Evolutionary conservation across 2,113 vertebrate species (phyloP), one percentile per base, ranked within the genome.

Genomic region (Gallinago undulata): DNA sequence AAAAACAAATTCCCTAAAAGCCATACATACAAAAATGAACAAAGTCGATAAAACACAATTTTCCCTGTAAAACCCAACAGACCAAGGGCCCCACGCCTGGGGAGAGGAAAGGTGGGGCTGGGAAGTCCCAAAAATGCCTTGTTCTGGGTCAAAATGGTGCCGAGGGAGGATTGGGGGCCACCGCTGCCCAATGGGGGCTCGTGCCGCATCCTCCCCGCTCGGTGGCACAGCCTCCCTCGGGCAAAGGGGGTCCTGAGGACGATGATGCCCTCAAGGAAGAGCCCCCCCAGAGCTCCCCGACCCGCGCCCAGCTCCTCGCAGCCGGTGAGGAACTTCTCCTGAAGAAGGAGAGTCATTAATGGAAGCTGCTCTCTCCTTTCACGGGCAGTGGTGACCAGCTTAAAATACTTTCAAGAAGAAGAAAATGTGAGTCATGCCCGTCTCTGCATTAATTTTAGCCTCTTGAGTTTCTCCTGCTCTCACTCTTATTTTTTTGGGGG

Each of bases 141-240:
- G n/a, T 2, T 53, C 3, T 4, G 6, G 2, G 13, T n/a, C 22
- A 37, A 41, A 48, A 55, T 3, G 45, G 8, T 39, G 39, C 24
- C 3, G 5, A 41, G 48, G 69, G 53, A 53, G 33, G 37, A 4
- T 19, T 7, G 17, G 3, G 4, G 45, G 69, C 4, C 33, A 3
- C 30, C 0, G 2, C 31, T 9, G 19, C 0, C 1, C 23, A 55
- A n/a, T 1, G 2, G 33, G 9, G 8, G 74, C 45, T 51, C 0
- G 0, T 25, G 13, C 75, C 19, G 19, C 2, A 1, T 13, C 57
- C 57, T 39, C 19, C 13, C 4, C 1, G 5, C 35, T 21, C 35
- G 0, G 8, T 30, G 9, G 7, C 4, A 1, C 63, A 47, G 70
- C 78, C 43, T 30, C 2, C 1, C 12, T 10, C 39, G 5, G 28